Base-by-base conservation (phyloP, 2,113 vertebrate genomes). In the Channa maculata region DNA sequence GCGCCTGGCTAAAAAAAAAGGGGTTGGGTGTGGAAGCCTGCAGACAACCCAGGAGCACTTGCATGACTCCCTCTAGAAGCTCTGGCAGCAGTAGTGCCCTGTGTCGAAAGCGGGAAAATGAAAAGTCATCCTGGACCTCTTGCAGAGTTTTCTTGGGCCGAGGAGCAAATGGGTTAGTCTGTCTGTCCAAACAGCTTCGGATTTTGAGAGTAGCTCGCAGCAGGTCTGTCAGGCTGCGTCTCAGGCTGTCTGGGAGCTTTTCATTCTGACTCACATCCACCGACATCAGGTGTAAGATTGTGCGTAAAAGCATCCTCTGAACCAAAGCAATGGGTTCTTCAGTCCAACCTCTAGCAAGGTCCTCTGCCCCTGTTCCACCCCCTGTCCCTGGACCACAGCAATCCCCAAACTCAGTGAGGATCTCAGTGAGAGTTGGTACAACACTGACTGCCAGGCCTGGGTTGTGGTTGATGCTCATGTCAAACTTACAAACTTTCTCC, bases 401-500 rank as follows among this genome's bases (percentile, higher is more conserved):
- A 36, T 97, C 95, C 59, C 96, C 96, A 89, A 99, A 96, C 71
- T 96, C 96, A 2, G 94, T 93, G 2, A 99, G 92, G 84, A 97
- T 97, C 77, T 98, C 97, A 2, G 95, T 99, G 79, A 99, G 92
- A 0, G 96, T 96, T 15, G 97, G 97, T 37, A 98, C 96, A 0
- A 99, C 96, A 3, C 94, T 96, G 4, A 94, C 92, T 3, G 95
- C 95, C 52, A 98, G 90, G 49, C 94, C 91, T n/a, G 96, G 96
- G 81, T 92, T 96, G 87, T 95, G 96, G 91, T 95, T 98, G 74
- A 97, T 93, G 85, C 89, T 85, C 91, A 95, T 93, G 92, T 99
- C 97, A 86, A 98, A 97, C 71, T 95, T 97, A 76, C 96, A 98
- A 54, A 99, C 96, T 73, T 99, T 99, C 89, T 98, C 96, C 65